These are phyloP conservation scores for Mercenaria mercenaria DNA, from an alignment of 1,140 invertebrate genomes.

Conservation along the genomic window DNA sequence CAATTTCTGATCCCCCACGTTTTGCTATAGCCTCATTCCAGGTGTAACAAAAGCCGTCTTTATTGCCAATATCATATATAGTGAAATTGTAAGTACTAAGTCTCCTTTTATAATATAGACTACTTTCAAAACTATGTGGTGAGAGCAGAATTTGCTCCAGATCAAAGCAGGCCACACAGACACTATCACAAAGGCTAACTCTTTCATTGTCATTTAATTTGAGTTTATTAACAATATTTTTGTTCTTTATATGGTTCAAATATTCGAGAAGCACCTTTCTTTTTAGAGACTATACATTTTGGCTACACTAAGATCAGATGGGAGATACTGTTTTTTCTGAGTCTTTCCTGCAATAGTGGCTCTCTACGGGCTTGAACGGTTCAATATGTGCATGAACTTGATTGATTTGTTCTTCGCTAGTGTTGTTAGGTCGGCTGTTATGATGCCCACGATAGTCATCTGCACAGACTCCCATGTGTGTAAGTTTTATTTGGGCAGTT, in stretches of 20 bases:
- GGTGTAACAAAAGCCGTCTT: conserved; percentile 22
- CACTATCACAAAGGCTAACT: background rate
- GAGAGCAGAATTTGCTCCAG: conserved; percentile 3
- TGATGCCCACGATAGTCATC: conserved; percentile 4
- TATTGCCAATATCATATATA: conserved; percentile 12
- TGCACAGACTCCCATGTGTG: background rate
- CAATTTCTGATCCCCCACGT: conserved; percentile 12
- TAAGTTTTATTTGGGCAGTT: background rate
- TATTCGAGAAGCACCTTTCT: background rate
- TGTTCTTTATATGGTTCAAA: conserved; percentile 9
- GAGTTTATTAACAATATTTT: background rate
- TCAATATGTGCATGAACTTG: background rate
- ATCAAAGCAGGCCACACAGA: conserved; percentile 1
- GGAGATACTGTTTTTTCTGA: background rate
- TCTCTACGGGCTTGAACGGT: background rate
- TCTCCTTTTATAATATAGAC: conserved; percentile 32
- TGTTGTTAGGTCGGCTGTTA: background rate
- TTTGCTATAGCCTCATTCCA: conserved; percentile 9
- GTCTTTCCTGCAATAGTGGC: conserved; percentile 9
- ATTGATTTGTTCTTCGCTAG: background rate
- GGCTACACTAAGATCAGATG: background rate
- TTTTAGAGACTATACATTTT: background rate
- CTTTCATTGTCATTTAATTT: conserved; percentile 12
- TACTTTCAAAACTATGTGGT: background rate
- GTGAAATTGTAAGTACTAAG: conserved; percentile 31